These are phyloP conservation scores for Heliconius hermathena DNA, from an alignment of 1,140 invertebrate species.

Conservation along the genomic window DNA sequence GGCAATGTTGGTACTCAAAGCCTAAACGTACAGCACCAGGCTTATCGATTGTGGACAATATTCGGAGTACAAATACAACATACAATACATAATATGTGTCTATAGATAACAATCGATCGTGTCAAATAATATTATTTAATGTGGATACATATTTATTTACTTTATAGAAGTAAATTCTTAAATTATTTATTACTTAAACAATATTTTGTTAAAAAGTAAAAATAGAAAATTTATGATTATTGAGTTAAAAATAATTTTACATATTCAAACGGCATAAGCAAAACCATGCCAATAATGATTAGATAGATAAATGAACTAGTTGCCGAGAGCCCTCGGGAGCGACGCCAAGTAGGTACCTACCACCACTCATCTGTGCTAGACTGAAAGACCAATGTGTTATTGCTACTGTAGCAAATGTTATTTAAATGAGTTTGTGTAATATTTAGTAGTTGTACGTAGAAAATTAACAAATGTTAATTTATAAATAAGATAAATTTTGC, in stretches of 20 bases:
- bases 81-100: no score
- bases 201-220: not conserved
- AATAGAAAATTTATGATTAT: not conserved
- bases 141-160: no score
- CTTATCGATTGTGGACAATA: no score
- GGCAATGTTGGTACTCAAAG: not conserved
- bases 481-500: no score
- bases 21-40: no score
- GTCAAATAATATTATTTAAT: no score
- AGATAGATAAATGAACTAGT: not conserved
- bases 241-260: constrained; percentile 9
- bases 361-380: not conserved
- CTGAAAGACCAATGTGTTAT: constrained; percentile 2
- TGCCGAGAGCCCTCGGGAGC: constrained; percentile 19
- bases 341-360: constrained; percentile 16
- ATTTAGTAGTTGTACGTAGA: no score
- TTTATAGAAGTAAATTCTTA: no score
- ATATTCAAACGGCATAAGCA: not conserved
- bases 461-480: no score
- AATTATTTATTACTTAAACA: not conserved
- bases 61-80: no score
- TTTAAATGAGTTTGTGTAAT: not conserved
- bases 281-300: constrained; percentile 22
- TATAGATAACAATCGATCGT: no score
- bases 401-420: not conserved